phyloP scores from a whole-genome alignment of 2,888 invertebrate genomes.

The Rambutsinella grinnellia region DNA sequence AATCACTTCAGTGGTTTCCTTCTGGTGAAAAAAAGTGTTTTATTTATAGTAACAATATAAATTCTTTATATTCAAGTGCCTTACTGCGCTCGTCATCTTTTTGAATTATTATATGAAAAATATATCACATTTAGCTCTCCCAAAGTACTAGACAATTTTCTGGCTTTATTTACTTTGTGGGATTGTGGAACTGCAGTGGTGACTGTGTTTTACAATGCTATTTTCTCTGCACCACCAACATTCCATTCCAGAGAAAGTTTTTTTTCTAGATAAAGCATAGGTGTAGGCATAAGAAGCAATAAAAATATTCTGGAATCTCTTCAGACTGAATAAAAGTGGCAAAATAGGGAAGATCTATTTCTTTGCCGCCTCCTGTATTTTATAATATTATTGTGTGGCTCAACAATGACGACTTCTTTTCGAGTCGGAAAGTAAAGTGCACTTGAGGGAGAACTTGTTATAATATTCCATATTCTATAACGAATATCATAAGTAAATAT shows the following conservation, averaged over 20 bases:
- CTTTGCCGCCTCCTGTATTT: background rate
- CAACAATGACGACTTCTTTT: constrained; percentile 21
- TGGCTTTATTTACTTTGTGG: background rate
- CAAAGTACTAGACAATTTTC: constrained; percentile 1
- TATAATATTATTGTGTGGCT: constrained; percentile 20
- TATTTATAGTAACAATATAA: constrained; percentile 22
- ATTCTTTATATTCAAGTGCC: background rate
- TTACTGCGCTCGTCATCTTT: constrained; percentile 17
- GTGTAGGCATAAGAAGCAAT: no score
- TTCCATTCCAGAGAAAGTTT: background rate
- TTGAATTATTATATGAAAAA: constrained; percentile 37
- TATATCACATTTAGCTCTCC: constrained; percentile 32
- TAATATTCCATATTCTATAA: background rate
- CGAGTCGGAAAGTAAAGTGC: constrained; percentile 45
- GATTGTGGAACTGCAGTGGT: background rate
- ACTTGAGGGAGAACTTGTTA: constrained; percentile 51
- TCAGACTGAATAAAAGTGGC: constrained; percentile 17
- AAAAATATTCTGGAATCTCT: constrained; percentile 35
- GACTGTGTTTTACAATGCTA: no score
- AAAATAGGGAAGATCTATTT: constrained; percentile 31
- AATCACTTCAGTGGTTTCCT: constrained; percentile 39
- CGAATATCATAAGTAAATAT: background rate
- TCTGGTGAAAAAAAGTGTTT: constrained; percentile 33
- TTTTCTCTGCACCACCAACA: no score
- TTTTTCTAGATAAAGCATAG: no score